These are phyloP conservation scores for Drosophila subpulchrella DNA, from an alignment of 1,140 invertebrate species.

Conservation along the genomic window DNA sequence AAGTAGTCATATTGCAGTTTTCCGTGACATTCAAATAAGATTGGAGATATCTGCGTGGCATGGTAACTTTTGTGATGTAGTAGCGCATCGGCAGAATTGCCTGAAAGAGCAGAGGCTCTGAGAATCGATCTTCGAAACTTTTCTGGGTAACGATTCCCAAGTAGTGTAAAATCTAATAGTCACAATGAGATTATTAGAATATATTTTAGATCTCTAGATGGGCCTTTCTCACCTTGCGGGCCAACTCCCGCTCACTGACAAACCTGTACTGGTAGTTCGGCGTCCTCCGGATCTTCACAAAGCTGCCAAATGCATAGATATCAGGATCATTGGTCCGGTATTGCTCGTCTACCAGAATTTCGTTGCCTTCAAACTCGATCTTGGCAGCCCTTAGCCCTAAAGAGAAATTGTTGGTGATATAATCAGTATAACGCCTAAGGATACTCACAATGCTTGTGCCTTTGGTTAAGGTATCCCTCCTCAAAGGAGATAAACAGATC, in stretches of 20 bases:
- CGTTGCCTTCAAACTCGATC: slow-evolving; percentile 5
- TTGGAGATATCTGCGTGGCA: slow-evolving; percentile 60
- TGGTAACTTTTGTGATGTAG: slow-evolving; percentile 60
- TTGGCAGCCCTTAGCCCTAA: slow-evolving; percentile 13
- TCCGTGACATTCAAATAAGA: slow-evolving; percentile 9
- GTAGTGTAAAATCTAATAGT: slow-evolving; percentile 49
- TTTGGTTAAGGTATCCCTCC: slow-evolving; percentile 29
- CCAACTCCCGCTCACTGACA: slow-evolving; percentile 37
- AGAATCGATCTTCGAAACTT: slow-evolving; percentile 44
- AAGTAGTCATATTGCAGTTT: slow-evolving; percentile 40
- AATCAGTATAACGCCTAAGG: too few relatives aligned
- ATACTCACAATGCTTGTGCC: slow-evolving; percentile 28
- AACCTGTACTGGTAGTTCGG: slow-evolving; percentile 66
- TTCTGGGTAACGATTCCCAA: slow-evolving; percentile 5
- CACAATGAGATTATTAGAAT: not conserved
- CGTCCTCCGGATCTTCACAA: slow-evolving; percentile 19
- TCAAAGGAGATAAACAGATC: slow-evolving; percentile 69
- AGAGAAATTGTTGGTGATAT: not conserved
- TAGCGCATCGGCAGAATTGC: slow-evolving; percentile 55
- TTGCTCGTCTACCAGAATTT: slow-evolving; percentile 49
- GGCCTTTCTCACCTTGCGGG: slow-evolving; percentile 46
- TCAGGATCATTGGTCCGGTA: slow-evolving; percentile 63
- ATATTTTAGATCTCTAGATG: too few relatives aligned
- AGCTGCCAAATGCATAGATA: slow-evolving; percentile 66
- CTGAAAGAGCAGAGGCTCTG: slow-evolving; percentile 47